Conservation (phyloP, 2,888 invertebrate genomes). For the Chirona hameri region DNA sequence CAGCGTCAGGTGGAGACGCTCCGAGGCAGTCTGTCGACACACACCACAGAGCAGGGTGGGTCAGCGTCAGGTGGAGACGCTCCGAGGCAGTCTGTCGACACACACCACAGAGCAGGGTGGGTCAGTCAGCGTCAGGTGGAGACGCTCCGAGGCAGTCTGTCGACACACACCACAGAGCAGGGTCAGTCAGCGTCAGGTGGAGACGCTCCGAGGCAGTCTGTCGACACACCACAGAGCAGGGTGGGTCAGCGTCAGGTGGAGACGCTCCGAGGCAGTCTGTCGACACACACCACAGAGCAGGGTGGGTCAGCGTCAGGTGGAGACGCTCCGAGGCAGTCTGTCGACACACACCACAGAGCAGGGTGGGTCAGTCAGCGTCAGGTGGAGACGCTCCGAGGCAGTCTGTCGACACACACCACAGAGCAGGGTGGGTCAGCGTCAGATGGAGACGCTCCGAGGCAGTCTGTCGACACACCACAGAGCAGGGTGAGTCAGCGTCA, state of each 20-base stretch:
- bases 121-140: slow-evolving; percentile 39
- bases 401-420: slow-evolving; percentile 30
- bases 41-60: slow-evolving; percentile 3
- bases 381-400: slow-evolving; percentile 36
- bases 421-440: slow-evolving; percentile 36
- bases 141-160: slow-evolving; percentile 37
- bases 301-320: slow-evolving; percentile 38
- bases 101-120: too few species aligned
- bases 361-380: slow-evolving; percentile 39
- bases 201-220: slow-evolving; percentile 37
- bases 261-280: slow-evolving; percentile 37
- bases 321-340: slow-evolving; percentile 37
- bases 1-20: slow-evolving; percentile 38
- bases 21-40: slow-evolving; percentile 33
- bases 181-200: slow-evolving; percentile 39
- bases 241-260: slow-evolving; percentile 38
- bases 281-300: too few species aligned
- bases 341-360: too few species aligned
- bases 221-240: too few species aligned
- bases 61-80: slow-evolving; percentile 38
- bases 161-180: too few species aligned
- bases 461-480: slow-evolving; percentile 30
- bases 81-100: slow-evolving; percentile 34
- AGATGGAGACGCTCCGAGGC: slow-evolving; percentile 37
- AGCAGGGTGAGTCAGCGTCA: slow-evolving; percentile 38